Base-by-base conservation (phyloP, 2,888 invertebrate genomes). In the Marronus borbonicus region DNA sequence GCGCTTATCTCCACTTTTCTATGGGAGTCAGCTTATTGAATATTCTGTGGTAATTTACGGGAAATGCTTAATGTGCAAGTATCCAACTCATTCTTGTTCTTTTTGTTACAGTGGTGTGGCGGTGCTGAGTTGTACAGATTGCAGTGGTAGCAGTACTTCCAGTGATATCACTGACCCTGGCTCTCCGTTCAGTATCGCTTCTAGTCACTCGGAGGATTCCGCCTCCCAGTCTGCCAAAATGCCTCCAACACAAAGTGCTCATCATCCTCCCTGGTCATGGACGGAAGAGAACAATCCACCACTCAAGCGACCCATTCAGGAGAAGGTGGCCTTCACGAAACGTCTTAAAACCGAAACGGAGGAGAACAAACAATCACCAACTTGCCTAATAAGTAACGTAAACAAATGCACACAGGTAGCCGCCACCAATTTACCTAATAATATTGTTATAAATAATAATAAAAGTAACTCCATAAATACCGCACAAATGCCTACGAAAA, bases 91-190 rank as follows among this genome's bases (percentile, higher is more conserved):
- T 17, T 60, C 31, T 44, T 44, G 44, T 44, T 44, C 44, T 74
- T 60, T 44, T 64, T 39, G n/a, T 77, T 93, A 44, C 92, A 96
- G 96, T 91, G 96, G 96, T 84, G 96, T 96, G 86, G 96, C 94
- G 87, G 93, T 93, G 87, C 89, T 94, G 87, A 94, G 94, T 90
- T 93, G 94, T 86, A 92, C 93, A 80, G 94, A 94, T 84, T 94
- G 93, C 88, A 91, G 91, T 85, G 90, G 90, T 79, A 90, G 90
- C 84, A 90, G 90, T 83, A 89, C 88, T 82, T 91, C 88, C 84
- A 96, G 95, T 89, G 96, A 96, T 90, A 94, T 95, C 89, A 95
- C 95, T 84, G 96, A 96, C 89, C 96, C 96, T 77, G 94, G 95
- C 82, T 96, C 96, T 79, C 96, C 96, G 84, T 94, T 93, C 89